phyloP scores from a whole-genome alignment of 2,888 invertebrate species.

The Brachylomia viminalis region DNA sequence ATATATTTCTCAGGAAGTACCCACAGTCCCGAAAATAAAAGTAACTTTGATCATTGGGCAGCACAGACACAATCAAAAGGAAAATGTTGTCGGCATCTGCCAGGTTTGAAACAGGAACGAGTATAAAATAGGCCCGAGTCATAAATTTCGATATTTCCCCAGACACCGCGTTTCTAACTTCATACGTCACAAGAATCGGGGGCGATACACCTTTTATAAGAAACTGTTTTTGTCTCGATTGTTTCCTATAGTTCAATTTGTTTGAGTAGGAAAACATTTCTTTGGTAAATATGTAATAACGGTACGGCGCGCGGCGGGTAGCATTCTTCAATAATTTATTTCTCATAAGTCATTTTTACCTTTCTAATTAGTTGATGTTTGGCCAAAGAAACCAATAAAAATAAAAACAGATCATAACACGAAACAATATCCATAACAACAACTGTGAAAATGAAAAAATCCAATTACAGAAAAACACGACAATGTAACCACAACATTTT shows the following conservation, averaged over 20 bases:
- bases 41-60: slow-evolving; percentile 46
- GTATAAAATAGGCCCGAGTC: slow-evolving; percentile 56
- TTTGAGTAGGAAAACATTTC: slow-evolving; percentile 27
- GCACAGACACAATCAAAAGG: slow-evolving; percentile 46
- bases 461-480: slow-evolving; percentile 38
- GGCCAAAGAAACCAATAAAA: not conserved
- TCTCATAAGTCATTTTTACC: not conserved
- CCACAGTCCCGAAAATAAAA: slow-evolving; percentile 30
- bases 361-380: not conserved
- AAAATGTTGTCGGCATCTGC: slow-evolving; percentile 44
- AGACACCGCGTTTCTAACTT: slow-evolving; percentile 55
- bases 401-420: slow-evolving; percentile 11
- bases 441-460: slow-evolving; percentile 34
- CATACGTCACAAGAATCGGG: slow-evolving; percentile 49
- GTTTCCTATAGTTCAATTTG: slow-evolving; percentile 39
- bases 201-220: slow-evolving; percentile 58
- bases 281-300: slow-evolving; percentile 17
- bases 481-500: slow-evolving; percentile 46
- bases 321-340: slow-evolving; percentile 16
- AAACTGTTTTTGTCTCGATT: slow-evolving; percentile 31
- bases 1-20: slow-evolving; percentile 9
- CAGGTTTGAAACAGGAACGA: slow-evolving; percentile 59
- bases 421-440: slow-evolving; percentile 16
- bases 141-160: slow-evolving; percentile 67
- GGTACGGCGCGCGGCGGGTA: too few species aligned